Base-by-base conservation (phyloP, 2,113 vertebrate species). In the Onychorhynchus coronatus region DNA sequence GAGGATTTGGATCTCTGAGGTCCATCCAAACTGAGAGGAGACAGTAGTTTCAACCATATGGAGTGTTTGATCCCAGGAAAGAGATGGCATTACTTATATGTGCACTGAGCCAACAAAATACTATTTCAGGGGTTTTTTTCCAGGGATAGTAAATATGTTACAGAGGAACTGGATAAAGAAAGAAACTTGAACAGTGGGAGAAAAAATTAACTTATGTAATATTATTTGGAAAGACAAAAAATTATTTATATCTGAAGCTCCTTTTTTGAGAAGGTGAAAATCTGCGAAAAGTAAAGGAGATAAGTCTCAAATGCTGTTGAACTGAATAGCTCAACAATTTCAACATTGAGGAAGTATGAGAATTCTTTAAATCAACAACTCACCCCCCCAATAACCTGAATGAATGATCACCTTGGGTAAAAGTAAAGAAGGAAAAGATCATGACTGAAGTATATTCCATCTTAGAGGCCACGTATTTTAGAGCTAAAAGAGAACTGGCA, bases 321-420 rank as follows among this genome's bases (percentile, higher is more conserved):
- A 83, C 14, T n/a, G 19, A 74, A 62, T 6, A 59, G 19, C 28
- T 85, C 39, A 37, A 58, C 14, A 42, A 33, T 23, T 75, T 65
- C 14, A 61, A 39, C 3, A 2, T 16, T 31, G 13, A 53, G 25
- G 3, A 85, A 88, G 14, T 20, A 5, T 27, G 33, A 14, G 8
- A 42, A 14, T 80, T 79, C 11, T 71, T 74, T 50, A 52, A 73
- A 68, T 67, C 12, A 85, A 2, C 12, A 39, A 2, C 8, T 30
- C 6, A 4, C 8, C 10, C 10, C 3, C 4, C 9, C 2, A 2
- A 52, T 82, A 46, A 13, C 11, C 6, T 52, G n/a, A 4, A 18
- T 61, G 23, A 84, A 77, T 22, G 27, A 58, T 87, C 15, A 28
- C 35, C 14, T 5, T 24, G 15, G 52, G 47, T 78, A 47, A 12